phyloP scores from a whole-genome alignment of 1,140 invertebrate species.

The Leptinotarsa undecemlineata region DNA sequence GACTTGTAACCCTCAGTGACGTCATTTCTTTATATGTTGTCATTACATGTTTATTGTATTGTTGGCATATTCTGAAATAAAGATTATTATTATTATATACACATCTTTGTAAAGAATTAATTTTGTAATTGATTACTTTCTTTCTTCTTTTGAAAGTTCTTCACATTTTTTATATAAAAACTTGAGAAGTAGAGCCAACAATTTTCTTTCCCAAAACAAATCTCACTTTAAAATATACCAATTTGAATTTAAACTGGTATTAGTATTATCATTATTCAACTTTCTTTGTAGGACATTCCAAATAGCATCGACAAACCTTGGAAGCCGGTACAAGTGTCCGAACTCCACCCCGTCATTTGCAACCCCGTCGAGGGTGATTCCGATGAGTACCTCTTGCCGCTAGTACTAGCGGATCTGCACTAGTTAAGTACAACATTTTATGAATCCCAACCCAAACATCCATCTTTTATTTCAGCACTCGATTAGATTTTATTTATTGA shows the following conservation, averaged over 20 bases:
- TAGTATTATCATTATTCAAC: too few relatives aligned
- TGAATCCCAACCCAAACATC: slow-evolving; percentile 16
- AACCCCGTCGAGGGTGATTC: slow-evolving; percentile 52
- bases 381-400: slow-evolving; percentile 55
- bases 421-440: slow-evolving; percentile 37
- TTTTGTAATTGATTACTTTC: too few relatives aligned
- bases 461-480: slow-evolving; percentile 9
- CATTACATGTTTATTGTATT: too few relatives aligned
- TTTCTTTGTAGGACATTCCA: slow-evolving; percentile 55
- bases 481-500: slow-evolving; percentile 7
- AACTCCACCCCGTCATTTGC: slow-evolving; percentile 56
- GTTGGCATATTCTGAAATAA: too few relatives aligned
- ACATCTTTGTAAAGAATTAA: too few relatives aligned
- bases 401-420: slow-evolving; percentile 52
- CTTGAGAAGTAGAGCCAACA: not conserved
- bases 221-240: too few relatives aligned
- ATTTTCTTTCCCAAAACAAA: not conserved
- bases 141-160: too few relatives aligned
- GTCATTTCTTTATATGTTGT: too few relatives aligned
- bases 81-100: too few relatives aligned
- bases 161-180: too few relatives aligned
- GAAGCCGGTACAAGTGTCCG: slow-evolving; percentile 51
- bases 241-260: too few relatives aligned
- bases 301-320: slow-evolving; percentile 55
- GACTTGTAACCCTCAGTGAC: too few relatives aligned